Evolutionary conservation across 2,113 vertebrate species (phyloP).

Genomic region (Anarrhichthys ocellatus): DNA sequence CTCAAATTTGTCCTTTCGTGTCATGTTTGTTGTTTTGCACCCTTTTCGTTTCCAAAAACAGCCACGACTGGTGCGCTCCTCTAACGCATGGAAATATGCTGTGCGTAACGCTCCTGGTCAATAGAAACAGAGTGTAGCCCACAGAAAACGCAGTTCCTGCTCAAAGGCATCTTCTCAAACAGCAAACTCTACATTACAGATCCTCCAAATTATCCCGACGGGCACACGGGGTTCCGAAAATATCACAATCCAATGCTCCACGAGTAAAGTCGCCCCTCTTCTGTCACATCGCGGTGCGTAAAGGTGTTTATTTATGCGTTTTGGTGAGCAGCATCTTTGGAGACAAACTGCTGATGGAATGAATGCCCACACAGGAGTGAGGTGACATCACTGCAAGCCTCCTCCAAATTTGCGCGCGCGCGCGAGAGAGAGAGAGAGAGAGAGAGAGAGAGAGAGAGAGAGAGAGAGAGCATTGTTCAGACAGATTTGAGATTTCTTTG

Average conservation of each 20-base stretch:
- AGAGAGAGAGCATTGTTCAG: conserved; percentile 7
- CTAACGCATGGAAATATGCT: conserved; percentile 9
- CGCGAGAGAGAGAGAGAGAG: conserved; percentile 9
- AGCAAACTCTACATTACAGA: background rate
- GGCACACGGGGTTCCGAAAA: background rate
- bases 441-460: conserved; percentile 7
- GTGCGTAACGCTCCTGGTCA: conserved; percentile 59
- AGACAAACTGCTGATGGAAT: conserved; percentile 52
- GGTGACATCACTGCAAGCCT: conserved; percentile 81
- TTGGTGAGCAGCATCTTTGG: conserved; percentile 42
- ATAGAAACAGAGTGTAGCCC: background rate
- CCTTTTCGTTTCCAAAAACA: conserved; percentile 17
- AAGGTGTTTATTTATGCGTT: conserved; percentile 29
- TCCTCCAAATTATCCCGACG: conserved; percentile 8
- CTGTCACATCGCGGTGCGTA: conserved; percentile 56
- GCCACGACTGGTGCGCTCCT: conserved; percentile 13
- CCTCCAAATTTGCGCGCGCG: conserved; percentile 50
- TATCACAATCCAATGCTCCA: background rate
- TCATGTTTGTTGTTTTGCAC: conserved; percentile 59
- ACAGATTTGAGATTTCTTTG: conserved; percentile 24
- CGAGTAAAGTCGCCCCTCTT: background rate
- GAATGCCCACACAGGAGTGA: conserved; percentile 61
- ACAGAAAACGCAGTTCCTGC: conserved; percentile 2
- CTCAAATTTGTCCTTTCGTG: conserved; percentile 38
- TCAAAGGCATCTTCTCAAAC: background rate